Evolutionary conservation across 92 coral and sea anemone genomes (phyloP), one percentile per base, ranked within the genome.

Genomic region (Palythoa caribaeorum): DNA sequence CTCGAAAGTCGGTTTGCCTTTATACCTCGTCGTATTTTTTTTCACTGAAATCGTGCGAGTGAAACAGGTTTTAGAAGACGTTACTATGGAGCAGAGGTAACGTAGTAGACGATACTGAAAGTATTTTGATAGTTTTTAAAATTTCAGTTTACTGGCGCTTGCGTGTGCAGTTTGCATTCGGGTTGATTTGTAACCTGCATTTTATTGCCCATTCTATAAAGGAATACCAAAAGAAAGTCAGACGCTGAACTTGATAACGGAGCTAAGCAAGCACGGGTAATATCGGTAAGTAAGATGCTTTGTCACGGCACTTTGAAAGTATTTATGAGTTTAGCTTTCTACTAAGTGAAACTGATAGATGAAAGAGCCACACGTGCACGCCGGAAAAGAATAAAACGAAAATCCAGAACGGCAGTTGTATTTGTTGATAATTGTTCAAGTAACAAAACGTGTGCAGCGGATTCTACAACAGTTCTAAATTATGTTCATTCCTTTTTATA

Each of bases 141-240:
- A 28, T 38, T 12, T 38, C n/a, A n/a, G 72, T 38, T 71, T 71
- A 38, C 50, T 71, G 50, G 50, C 51, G 52, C 36, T 74, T 35
- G 79, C 79, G 59, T 47, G 17, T 71, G 76, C 47, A 71, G 17
- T 71, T 35, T 38, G n/a, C 76, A n/a, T 35, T 38, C 76, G 57
- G 13, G 28, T 66, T 66, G 37, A 66, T 66, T 66, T 66, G 37
- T 21, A 66, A 74, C 44, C 78, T 74, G 78, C 37, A 37, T 74
- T 57, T 15, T 74, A 44, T 74, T 74, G 79, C 79, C 17, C 79
- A 48, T 47, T 74, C 54, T 40, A 47, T 15, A 74, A 74, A 74
- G 77, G 79, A 47, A 74, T 74, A 74, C 47, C 79, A 74, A 74
- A 74, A 47, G 79, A 9, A 74, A 74, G 79, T 47, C 79, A n/a